phyloP scores from a whole-genome alignment of 1,140 invertebrate genomes.

The Eubasilissa regina region DNA sequence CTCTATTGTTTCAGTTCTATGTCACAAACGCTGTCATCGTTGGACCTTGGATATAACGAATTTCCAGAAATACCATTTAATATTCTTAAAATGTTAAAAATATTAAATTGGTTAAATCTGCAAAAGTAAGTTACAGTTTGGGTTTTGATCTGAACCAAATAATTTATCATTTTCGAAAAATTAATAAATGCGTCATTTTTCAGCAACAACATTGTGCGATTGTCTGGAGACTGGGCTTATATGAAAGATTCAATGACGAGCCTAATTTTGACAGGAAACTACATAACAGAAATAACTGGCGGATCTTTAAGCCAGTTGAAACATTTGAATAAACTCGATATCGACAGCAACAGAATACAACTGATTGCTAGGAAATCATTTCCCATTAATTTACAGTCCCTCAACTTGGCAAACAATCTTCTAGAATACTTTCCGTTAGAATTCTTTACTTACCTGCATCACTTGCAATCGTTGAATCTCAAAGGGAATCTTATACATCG shows the following conservation, averaged over 20 bases:
- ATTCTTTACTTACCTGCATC: constrained; percentile 75
- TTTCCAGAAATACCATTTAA: constrained; percentile 78
- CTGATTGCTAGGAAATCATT: constrained; percentile 75
- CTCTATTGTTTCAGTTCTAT: constrained; percentile 71
- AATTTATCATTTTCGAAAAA: not conserved
- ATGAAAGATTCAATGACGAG: constrained; percentile 82
- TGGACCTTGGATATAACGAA: constrained; percentile 84
- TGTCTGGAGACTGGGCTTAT: constrained; percentile 79
- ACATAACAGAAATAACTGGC: constrained; percentile 77
- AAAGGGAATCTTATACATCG: constrained; percentile 85
- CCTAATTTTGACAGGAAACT: constrained; percentile 89
- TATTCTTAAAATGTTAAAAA: constrained; percentile 77
- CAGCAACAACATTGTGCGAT: constrained; percentile 64
- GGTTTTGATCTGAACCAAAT: not conserved
- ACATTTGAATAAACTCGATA: constrained; percentile 81
- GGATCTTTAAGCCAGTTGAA: constrained; percentile 73
- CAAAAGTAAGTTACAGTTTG: constrained; percentile 75
- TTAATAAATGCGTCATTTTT: constrained; percentile 48
- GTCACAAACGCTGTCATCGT: constrained; percentile 75
- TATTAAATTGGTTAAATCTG: constrained; percentile 83
- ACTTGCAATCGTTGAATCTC: constrained; percentile 84
- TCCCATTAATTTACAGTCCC: constrained; percentile 78
- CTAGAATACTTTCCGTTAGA: constrained; percentile 78
- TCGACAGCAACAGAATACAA: constrained; percentile 82
- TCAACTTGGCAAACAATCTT: constrained; percentile 84